Percentiles rank a stretch among this genome's conserved stretches.
These are phyloP conservation scores for Elanoides forficatus DNA, from an alignment of 2,113 vertebrate species.

Conservation along the genomic window DNA sequence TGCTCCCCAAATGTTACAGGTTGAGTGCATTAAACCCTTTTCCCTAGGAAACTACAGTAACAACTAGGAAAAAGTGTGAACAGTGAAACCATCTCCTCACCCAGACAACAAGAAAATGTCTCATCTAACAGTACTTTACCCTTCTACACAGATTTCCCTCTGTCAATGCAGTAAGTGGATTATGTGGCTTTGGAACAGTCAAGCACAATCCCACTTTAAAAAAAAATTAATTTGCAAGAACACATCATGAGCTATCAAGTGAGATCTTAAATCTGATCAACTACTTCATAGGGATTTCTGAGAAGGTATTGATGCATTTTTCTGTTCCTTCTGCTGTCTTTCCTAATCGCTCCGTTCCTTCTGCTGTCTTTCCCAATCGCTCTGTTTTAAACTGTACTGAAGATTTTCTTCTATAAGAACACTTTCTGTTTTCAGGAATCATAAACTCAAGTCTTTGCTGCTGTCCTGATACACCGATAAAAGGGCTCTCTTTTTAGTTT, in stretches of 20 bases:
- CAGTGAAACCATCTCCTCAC: background rate
- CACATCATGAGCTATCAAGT: background rate
- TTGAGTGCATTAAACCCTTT: background rate
- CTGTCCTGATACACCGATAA: background rate
- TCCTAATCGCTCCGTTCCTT: background rate
- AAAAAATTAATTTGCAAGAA: background rate
- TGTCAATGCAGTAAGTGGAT: background rate
- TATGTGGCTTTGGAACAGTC: background rate
- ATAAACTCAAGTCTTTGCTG: background rate
- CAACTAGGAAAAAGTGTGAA: background rate
- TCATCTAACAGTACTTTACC: background rate
- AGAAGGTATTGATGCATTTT: background rate
- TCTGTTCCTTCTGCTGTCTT: background rate
- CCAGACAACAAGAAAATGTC: background rate
- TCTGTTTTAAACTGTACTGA: background rate
- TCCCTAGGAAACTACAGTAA: background rate
- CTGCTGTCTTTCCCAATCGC: background rate
- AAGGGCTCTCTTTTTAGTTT: background rate
- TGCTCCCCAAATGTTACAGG: accelerated
- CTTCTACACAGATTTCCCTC: background rate
- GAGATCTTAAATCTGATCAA: background rate
- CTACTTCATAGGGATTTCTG: background rate
- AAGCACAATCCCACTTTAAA: background rate
- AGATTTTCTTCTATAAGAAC: background rate
- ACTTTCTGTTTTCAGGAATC: background rate